Base-by-base conservation (phyloP, 2,888 invertebrate species). In the Stenchaetothrips biformis region DNA sequence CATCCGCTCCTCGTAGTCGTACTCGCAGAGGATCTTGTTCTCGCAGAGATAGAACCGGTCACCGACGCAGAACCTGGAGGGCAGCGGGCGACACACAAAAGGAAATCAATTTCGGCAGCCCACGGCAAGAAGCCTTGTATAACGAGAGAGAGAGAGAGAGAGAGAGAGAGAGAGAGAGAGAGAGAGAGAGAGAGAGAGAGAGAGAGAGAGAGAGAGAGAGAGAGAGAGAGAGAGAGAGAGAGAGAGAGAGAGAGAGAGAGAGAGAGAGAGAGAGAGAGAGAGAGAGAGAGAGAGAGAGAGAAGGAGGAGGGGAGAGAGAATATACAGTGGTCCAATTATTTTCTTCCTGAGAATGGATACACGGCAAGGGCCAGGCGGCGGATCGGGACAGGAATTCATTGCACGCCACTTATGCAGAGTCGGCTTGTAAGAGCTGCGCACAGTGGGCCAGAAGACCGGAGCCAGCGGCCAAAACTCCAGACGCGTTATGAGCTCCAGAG, bases 21-120 rank as follows among this genome's bases (percentile, higher is more conserved):
- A 97, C 88, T 98, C 98, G 89, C 98, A 98, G 80, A 98, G 91
- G 84, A 98, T 98, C 90, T 97, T 97, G 89, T 98, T 98, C 88
- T 98, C 98, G 88, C 96, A 97, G 84, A 98, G 89, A 88, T 98
- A 98, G 88, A 97, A 98, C 83, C 96, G 92, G 88, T 98, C 98
- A 53, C 98, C 98, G 77, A 98, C 97, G 88, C 98, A 98, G 89
- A 98, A 98, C 90, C 98, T 98, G 91, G 16, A 88, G 81, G 8
- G 18, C 48, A 67, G 9, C 67, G 21, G 4, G 37, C 37, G 4
- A 37, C 37, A 37, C 37, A 37, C 37, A 37, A 37, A 1, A 37
- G 1, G 37, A 37, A 37, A 2, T 37, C 1, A 37, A 2, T 37
- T 37, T 37, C 37, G 53, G 53, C 13, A 53, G 53, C 53, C 53